Conservation (phyloP, 2,888 invertebrate species). For the Idaea aversata region DNA sequence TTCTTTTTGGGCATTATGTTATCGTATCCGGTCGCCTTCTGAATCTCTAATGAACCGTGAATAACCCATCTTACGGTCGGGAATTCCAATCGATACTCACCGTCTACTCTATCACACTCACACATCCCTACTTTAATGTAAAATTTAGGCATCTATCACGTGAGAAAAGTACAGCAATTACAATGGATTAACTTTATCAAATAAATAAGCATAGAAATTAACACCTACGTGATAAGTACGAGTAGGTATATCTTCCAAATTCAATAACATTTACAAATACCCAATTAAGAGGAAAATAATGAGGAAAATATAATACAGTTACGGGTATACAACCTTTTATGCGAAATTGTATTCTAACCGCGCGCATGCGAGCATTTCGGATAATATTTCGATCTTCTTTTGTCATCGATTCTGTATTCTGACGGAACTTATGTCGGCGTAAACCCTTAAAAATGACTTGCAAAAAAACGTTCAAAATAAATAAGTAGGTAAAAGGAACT, state of each 20-base stretch:
- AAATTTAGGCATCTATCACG: slow-evolving; percentile 8
- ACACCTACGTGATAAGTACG: too few relatives aligned
- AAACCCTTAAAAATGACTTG: background rate
- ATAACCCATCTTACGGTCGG: slow-evolving; percentile 39
- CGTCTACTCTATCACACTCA: slow-evolving; percentile 22
- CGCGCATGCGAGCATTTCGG: too few relatives aligned
- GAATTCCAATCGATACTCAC: slow-evolving; percentile 40
- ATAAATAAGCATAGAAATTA: too few relatives aligned
- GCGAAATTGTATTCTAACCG: too few relatives aligned
- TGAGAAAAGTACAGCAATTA: slow-evolving; percentile 6
- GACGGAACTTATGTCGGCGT: background rate
- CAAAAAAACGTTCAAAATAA: background rate
- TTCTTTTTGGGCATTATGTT: slow-evolving; percentile 44
- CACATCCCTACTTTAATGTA: background rate
- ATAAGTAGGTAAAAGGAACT: slow-evolving; percentile 16
- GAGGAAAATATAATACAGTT: too few relatives aligned
- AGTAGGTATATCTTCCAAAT: too few relatives aligned
- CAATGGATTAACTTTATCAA: too few relatives aligned
- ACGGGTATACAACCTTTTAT: too few relatives aligned
- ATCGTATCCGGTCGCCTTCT: slow-evolving; percentile 40
- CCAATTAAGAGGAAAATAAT: too few relatives aligned
- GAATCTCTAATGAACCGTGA: slow-evolving; percentile 57
- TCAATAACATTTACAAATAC: too few relatives aligned
- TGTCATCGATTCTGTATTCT: background rate
- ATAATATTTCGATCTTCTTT: background rate